Evolutionary conservation across 2,113 vertebrate genomes (phyloP).

Genomic region (Anhinga rufa): DNA sequence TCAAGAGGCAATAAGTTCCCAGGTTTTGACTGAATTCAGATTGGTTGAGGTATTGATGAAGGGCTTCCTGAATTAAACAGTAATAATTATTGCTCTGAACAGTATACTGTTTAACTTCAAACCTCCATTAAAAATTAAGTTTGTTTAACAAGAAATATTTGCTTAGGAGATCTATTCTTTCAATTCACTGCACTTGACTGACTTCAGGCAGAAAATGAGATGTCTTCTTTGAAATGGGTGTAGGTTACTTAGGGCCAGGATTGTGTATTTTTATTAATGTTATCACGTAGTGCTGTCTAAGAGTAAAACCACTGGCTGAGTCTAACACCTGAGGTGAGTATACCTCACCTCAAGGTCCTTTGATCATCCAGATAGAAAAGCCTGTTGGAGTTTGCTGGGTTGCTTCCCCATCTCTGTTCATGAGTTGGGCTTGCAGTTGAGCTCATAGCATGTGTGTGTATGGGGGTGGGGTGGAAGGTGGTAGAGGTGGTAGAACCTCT

Average conservation of each 20-base stretch:
- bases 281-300: background rate
- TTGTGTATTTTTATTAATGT: background rate
- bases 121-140: background rate
- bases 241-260: background rate
- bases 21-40: background rate
- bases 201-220: background rate
- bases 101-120: background rate
- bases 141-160: background rate
- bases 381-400: background rate
- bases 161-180: background rate
- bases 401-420: background rate
- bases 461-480: too few species aligned
- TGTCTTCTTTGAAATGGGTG: background rate
- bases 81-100: background rate
- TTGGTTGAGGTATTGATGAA: background rate
- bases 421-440: background rate
- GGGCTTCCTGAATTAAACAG: background rate
- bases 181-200: background rate
- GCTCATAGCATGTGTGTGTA: background rate
- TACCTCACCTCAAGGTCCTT: background rate
- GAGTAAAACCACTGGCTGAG: background rate
- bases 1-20: background rate
- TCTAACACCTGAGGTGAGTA: background rate
- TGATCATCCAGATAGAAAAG: background rate
- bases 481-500: background rate